Conservation (phyloP, 1,140 invertebrate genomes). For the Pentalonia nigronervosa region DNA sequence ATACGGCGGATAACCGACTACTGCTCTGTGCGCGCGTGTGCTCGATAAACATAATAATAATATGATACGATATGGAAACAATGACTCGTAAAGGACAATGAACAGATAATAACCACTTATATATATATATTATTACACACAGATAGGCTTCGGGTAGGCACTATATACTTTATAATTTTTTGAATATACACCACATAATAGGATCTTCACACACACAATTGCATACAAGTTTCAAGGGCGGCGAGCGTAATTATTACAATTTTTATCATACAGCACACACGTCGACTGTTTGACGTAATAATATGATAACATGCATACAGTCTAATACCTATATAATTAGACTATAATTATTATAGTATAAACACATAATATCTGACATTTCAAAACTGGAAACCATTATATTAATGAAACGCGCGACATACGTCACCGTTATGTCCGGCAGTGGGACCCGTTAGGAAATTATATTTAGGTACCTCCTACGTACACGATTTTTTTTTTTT, state of each 20-base stretch:
- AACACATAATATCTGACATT: not conserved
- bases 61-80: slow-evolving; percentile 12
- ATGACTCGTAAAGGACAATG: slow-evolving; percentile 11
- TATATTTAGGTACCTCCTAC: not conserved
- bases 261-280: slow-evolving; percentile 3
- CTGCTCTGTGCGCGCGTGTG: not conserved
- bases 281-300: not conserved
- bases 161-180: not conserved
- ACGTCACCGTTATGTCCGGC: not conserved
- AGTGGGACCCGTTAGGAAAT: not conserved
- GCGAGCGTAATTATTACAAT: not conserved
- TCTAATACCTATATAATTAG: not conserved
- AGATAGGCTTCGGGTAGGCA: not conserved
- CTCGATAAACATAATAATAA: not conserved
- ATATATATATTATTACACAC: not conserved
- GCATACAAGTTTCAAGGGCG: not conserved
- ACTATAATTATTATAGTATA: not conserved
- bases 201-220: slow-evolving; percentile 5
- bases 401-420: not conserved
- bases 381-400: not conserved
- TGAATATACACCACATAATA: not conserved
- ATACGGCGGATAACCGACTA: not conserved
- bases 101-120: not conserved
- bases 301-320: not conserved
- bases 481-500: not conserved